Percentiles rank a stretch among this genome's conserved stretches.
Evolutionary conservation across 2,888 invertebrate species (phyloP).

Genomic region (Drepana falcataria): DNA sequence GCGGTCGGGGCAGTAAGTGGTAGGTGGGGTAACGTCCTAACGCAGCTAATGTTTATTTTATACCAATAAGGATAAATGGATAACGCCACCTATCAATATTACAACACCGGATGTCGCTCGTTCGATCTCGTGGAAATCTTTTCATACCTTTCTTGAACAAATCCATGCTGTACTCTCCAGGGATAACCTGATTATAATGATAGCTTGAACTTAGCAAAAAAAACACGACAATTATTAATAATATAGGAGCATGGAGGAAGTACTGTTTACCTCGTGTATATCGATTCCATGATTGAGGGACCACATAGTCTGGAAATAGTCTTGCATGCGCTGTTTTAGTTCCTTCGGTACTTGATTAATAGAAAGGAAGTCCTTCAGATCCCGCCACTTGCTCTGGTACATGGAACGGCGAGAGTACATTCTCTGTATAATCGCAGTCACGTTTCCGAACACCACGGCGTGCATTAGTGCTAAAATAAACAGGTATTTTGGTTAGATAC

Average conservation of each 20-base stretch:
- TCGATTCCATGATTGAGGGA: constrained; percentile 98
- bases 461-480: constrained; percentile 92
- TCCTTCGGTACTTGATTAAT: constrained; percentile 97
- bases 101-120: too few species aligned
- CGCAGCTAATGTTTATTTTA: too few species aligned
- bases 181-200: too few species aligned
- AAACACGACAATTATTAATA: constrained; percentile 3
- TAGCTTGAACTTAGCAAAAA: background rate
- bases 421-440: constrained; percentile 97
- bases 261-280: constrained; percentile 88
- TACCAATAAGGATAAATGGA: too few species aligned
- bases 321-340: constrained; percentile 96
- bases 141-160: too few species aligned
- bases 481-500: background rate
- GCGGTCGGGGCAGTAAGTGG: too few species aligned
- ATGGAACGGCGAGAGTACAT: constrained; percentile 96
- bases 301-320: constrained; percentile 99
- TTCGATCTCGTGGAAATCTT: too few species aligned
- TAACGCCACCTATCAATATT: too few species aligned
- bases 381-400: constrained; percentile 96
- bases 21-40: too few species aligned
- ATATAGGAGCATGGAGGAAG: background rate
- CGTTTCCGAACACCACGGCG: constrained; percentile 98
- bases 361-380: constrained; percentile 95
- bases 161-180: too few species aligned